Conservation (phyloP, 2,888 invertebrate genomes). For the Ptilodon capucinus region DNA sequence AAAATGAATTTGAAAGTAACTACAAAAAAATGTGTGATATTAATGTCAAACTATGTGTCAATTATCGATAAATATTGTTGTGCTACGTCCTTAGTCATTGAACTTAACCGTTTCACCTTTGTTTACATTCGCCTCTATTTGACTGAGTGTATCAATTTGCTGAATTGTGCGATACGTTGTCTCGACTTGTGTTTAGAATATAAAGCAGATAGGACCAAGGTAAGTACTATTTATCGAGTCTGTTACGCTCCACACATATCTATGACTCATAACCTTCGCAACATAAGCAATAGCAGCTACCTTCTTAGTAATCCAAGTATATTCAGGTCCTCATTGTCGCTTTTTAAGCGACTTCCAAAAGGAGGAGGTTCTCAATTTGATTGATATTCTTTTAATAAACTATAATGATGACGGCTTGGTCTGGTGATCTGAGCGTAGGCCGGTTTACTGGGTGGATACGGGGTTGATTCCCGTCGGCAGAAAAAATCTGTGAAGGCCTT, state of each 20-base stretch:
- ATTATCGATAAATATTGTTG: conserved; percentile 9
- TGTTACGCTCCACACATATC: background rate
- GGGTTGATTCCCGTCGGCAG: too few species aligned
- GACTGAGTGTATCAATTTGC: background rate
- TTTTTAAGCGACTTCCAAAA: too few species aligned
- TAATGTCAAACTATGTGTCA: too few species aligned
- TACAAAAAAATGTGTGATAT: too few species aligned
- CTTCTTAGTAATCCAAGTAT: background rate
- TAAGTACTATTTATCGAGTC: background rate
- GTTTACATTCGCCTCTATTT: background rate
- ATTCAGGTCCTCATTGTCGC: background rate
- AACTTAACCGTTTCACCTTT: background rate
- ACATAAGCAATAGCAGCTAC: background rate
- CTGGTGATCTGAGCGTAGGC: too few species aligned
- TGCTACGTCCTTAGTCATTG: background rate
- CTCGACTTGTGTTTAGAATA: background rate
- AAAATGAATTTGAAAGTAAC: too few species aligned
- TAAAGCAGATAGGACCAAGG: background rate
- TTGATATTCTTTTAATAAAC: too few species aligned
- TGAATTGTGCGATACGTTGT: background rate
- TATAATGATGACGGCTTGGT: too few species aligned
- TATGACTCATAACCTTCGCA: background rate
- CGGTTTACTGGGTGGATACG: too few species aligned
- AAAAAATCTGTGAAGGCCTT: too few species aligned
- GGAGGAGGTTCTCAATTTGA: too few species aligned